Evolutionary conservation across 1,140 invertebrate genomes (phyloP), one percentile per base, ranked within the genome.

Genomic region (Neuroterus valhalla): DNA sequence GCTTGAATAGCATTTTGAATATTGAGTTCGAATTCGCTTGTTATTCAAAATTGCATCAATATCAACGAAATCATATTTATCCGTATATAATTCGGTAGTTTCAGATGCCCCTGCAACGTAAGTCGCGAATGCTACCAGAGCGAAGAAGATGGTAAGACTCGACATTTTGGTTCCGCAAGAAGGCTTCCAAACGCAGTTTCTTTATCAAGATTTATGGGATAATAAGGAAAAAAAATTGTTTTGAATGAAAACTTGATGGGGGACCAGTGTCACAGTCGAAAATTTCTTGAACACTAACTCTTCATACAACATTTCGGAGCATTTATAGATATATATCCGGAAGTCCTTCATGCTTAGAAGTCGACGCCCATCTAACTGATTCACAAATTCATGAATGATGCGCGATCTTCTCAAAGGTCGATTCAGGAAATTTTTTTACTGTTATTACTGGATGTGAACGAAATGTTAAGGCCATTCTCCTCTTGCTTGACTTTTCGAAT

Each of bases 21-120:
- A 86, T 12, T 80, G 78, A 19, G 69, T 72, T 15, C 81, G 72
- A 4, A 75, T 70, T 1, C 81, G 67, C 0, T 75, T 19, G 46
- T 84, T 83, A 0, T 8, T 8, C n/a, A 86, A 55, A 45, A 83
- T 80, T 10, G 2, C 67, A 0, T 78, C 78, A 0, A 78, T 68
- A 44, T 86, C 66, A 52, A 90, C 79, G 48, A 85, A 78, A 70
- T 90, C 89, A 71, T 85, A 91, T 45, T 87, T 89, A 45, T 81
- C 80, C 0, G 87, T 82, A 67, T 89, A 89, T 0, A 78, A 1
- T 55, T 82, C 78, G n/a, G 78, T 52, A 55, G 31, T 70, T 12
- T 82, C 74, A 2, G 70, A 72, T 0, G 75, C 11, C 2, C 38
- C 17, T n/a, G 12, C 12, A 52, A 23, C 55, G 31, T 5, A 62